Percentiles rank a stretch among this genome's conserved stretches.
phyloP scores from a whole-genome alignment of 2,797 vertebrate genomes.

The Chaetophractus vellerosus region DNA sequence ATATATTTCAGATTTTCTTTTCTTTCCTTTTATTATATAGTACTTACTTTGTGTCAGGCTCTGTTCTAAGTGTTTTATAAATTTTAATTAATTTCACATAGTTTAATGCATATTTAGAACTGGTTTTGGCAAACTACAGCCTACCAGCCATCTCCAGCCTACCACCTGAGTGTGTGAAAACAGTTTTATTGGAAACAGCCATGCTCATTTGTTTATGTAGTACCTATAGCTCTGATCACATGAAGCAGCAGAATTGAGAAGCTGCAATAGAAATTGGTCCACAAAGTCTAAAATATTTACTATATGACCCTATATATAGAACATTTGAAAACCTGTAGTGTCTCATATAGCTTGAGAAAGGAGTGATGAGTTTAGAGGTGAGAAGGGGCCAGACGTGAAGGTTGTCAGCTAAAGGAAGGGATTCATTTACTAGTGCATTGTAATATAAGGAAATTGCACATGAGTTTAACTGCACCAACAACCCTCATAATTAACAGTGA shows the following conservation, averaged over 20 bases:
- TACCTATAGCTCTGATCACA: not conserved
- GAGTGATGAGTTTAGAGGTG: not conserved
- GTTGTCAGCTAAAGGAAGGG: not conserved
- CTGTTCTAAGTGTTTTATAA: not conserved
- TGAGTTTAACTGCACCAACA: not conserved
- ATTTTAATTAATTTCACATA: not conserved
- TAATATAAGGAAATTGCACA: not conserved
- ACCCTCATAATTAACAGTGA: not conserved
- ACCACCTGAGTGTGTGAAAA: not conserved
- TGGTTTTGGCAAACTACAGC: not conserved
- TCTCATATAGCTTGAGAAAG: not conserved
- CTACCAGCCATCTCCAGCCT: not conserved
- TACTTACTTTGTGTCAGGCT: not conserved
- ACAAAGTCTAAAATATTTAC: not conserved
- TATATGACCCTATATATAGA: not conserved
- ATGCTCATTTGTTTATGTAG: not conserved
- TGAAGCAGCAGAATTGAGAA: not conserved
- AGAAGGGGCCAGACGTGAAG: not conserved
- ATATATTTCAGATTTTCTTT: not conserved
- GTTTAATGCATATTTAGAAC: not conserved
- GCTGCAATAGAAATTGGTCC: not conserved
- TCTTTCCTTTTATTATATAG: not conserved
- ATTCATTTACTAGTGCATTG: not conserved
- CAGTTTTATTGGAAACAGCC: not conserved
- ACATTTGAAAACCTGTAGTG: accelerated